Base-by-base conservation (phyloP, 2,888 invertebrate species). In the Scrobipalpa atriplicella region DNA sequence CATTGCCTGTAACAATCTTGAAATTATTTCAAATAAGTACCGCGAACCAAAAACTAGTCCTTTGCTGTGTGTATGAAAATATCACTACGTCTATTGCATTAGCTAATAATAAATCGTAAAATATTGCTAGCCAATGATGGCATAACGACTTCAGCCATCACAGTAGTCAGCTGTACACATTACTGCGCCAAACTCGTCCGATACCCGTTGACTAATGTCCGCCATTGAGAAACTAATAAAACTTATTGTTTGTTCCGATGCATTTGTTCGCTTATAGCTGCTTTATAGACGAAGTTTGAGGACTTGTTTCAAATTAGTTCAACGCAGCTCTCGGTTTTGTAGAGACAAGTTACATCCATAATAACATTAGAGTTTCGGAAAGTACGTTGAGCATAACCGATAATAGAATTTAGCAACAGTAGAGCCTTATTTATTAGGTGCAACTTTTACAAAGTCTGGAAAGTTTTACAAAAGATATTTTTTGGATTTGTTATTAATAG, bases 161-260 rank as follows among this genome's bases (percentile, higher is more conserved):
- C 16, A 29, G 29, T 29, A 36, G 36, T n/a, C 58, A 58, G 36
- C 16, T 38, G 36, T 58, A 58, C 58, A 58, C 58, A 38, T 58
- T 38, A 58, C 16, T 38, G 29, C 38, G n/a, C 13, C n/a, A 8
- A 58, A 58, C 58, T 58, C n/a, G 36, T 58, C 58, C 29, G n/a
- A 16, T n/a, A 13, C 11, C 21, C 58, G 36, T n/a, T 58, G 58
- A 58, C 38, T 29, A 58, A 58, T 58, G 58, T 58, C 21, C 38
- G 16, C 58, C 29, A 38, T 38, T 29, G 29, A 58, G 54, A 58
- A 58, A 58, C 58, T 58, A 58, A 58, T 58, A 58, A 58, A 58
- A 58, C 58, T 58, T 38, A 58, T 58, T 58, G 58, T 58, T 58
- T 58, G 58, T 38, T 38, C 6, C 38, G n/a, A 58, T 58, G 38